These are phyloP conservation scores for Stigmatopora nigra DNA, from an alignment of 2,113 vertebrate species.

Conservation along the genomic window DNA sequence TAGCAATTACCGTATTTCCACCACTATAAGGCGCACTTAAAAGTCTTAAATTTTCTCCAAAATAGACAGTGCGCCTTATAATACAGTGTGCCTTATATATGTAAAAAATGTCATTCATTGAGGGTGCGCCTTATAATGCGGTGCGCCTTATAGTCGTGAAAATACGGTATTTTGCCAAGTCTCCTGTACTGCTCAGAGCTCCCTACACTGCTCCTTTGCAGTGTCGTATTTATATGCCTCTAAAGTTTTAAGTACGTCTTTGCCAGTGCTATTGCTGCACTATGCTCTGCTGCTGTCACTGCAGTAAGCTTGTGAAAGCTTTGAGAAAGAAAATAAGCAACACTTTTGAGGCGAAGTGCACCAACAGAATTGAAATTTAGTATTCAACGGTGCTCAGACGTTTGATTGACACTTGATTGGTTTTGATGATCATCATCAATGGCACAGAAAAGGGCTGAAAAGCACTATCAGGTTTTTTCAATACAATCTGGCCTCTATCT, in stretches of 20 bases:
- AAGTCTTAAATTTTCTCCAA: too few species aligned
- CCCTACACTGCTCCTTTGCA: constrained; percentile 54
- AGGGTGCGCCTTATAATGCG: too few species aligned
- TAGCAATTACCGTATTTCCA: too few species aligned
- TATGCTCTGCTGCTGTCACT: constrained; percentile 48
- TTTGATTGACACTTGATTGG: too few species aligned
- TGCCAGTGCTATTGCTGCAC: constrained; percentile 47
- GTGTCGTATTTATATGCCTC: constrained; percentile 46
- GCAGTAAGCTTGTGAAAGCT: constrained; percentile 51
- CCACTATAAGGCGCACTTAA: too few species aligned
- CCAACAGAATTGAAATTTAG: not conserved
- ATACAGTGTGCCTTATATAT: too few species aligned
- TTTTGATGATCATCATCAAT: too few species aligned
- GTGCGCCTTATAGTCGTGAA: too few species aligned
- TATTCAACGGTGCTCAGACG: too few species aligned
- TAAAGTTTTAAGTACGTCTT: constrained; percentile 63
- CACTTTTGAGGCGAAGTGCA: constrained; percentile 1
- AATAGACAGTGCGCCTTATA: too few species aligned
- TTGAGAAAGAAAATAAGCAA: constrained; percentile 17
- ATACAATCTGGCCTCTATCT: not conserved
- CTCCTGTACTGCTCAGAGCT: constrained; percentile 46
- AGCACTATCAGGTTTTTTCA: not conserved
- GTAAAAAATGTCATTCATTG: too few species aligned
- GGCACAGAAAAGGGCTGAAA: too few species aligned
- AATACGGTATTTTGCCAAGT: constrained; percentile 46